Conservation (phyloP, 2,888 invertebrate genomes). For the Ypsolopha scabrella region DNA sequence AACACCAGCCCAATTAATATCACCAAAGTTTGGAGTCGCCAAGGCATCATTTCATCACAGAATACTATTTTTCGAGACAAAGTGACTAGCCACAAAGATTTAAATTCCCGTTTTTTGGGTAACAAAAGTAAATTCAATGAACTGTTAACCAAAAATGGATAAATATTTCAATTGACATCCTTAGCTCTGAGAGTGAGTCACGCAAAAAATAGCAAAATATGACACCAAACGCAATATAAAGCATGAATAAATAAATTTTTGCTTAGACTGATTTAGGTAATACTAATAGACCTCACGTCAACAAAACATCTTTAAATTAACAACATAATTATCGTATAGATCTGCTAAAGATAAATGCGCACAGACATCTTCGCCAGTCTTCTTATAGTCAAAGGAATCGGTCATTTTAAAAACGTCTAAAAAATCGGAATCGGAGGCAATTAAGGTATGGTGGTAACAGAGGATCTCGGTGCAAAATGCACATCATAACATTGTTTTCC, state of each 20-base stretch:
- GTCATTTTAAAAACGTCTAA: too few relatives aligned
- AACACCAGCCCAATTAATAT: conserved; percentile 34
- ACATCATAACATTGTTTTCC: too few relatives aligned
- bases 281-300: conserved; percentile 5
- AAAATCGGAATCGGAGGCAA: too few relatives aligned
- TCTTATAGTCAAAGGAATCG: too few relatives aligned
- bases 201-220: conserved; percentile 15
- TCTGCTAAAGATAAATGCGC: too few relatives aligned
- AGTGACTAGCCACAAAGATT: conserved; percentile 20
- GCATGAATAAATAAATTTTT: conserved; percentile 11
- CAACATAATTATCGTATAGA: too few relatives aligned
- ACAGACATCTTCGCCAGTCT: too few relatives aligned
- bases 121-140: neutral
- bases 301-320: conserved; percentile 21
- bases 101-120: neutral
- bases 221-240: conserved; percentile 17
- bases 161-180: conserved; percentile 1
- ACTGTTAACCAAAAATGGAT: conserved; percentile 2
- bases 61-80: conserved; percentile 35
- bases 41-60: conserved; percentile 56
- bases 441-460: too few relatives aligned
- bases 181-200: conserved; percentile 16
- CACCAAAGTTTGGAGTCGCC: conserved; percentile 38
- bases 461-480: too few relatives aligned
- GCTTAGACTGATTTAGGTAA: conserved; percentile 2